Evolutionary conservation across 2,113 vertebrate genomes (phyloP), one percentile per base, ranked within the genome.

Genomic region (Manacus vitellinus): DNA sequence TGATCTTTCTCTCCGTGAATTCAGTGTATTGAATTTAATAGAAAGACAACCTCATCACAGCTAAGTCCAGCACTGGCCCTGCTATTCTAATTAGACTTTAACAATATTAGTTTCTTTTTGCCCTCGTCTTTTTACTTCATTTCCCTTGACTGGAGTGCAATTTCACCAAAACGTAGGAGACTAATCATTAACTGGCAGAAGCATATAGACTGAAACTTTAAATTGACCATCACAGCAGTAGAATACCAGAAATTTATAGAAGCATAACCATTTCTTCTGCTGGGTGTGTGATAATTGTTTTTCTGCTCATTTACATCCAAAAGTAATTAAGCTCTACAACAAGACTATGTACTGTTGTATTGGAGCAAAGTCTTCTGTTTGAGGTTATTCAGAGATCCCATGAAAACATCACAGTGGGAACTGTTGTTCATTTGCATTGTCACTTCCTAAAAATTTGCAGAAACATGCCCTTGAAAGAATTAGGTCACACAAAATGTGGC

Each of bases 361-460:
- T 79, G 67, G n/a, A 84, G 23, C 44, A 22, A 46, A 24, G 11
- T 47, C 70, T 82, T 13, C 22, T 58, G 3, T 49, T 94, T 78
- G n/a, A 86, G 76, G 62, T 56, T 75, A 52, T 75, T 47, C 52
- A 89, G 82, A 90, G 63, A 78, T 81, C 85, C 63, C 71, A 82
- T 92, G 59, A 92, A 87, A 66, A 85, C 37, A 75, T 71, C 72
- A 52, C 6, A 3, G 51, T 55, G 47, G 54, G 86, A 93, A 82
- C 28, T 78, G 52, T 37, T 13, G 4, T 91, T 94, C 83, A 81
- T 97, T 83, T 75, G 62, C 21, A 8, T 93, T 89, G 79, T 77
- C 65, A 44, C 85, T 97, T 97, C 88, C 92, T 94, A 93, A 95
- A 96, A 95, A 85, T 76, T 86, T 94, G 78, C 89, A 91, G 94